phyloP scores from a whole-genome alignment of 35 echinoderm and acorn worm species.

The Anneissia japonica region DNA sequence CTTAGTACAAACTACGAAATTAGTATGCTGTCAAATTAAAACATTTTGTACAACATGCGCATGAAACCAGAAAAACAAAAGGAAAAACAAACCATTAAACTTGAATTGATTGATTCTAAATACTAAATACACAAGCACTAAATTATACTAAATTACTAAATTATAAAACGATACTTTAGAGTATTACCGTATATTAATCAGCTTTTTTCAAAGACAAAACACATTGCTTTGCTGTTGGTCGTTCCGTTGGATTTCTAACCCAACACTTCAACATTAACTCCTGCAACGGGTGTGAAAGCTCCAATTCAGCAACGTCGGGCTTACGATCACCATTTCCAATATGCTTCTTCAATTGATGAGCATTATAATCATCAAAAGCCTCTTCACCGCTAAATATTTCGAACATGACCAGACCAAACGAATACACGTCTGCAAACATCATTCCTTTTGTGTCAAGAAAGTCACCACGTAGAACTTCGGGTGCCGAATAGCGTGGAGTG shows the following conservation, averaged over 20 bases:
- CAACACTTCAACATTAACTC: constrained; percentile 14
- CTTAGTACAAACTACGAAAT: too few relatives aligned
- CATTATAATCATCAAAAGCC: not conserved
- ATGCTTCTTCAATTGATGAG: constrained; percentile 9
- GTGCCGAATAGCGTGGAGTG: constrained; percentile 39
- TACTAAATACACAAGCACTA: too few relatives aligned
- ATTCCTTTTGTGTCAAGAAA: constrained; percentile 8
- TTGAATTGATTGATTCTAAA: too few relatives aligned
- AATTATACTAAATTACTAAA: too few relatives aligned
- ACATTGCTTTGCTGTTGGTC: constrained; percentile 18
- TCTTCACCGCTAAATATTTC: constrained; percentile 31
- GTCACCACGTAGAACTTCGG: constrained; percentile 28
- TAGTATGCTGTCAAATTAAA: too few relatives aligned
- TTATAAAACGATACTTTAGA: too few relatives aligned
- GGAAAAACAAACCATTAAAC: too few relatives aligned
- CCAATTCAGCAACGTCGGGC: constrained; percentile 3
- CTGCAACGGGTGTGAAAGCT: not conserved
- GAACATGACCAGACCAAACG: constrained; percentile 31
- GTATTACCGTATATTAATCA: too few relatives aligned
- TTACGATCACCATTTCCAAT: constrained; percentile 4
- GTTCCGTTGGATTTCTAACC: constrained; percentile 13
- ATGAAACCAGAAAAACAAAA: too few relatives aligned
- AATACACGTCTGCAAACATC: constrained; percentile 42
- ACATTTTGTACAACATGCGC: too few relatives aligned
- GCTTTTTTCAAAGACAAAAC: not conserved